A percentile compares a stretch with the other conserved stretches of the same genome.
phyloP scores from a whole-genome alignment of 2,113 vertebrate genomes.

The Phyllostomus hastatus region DNA sequence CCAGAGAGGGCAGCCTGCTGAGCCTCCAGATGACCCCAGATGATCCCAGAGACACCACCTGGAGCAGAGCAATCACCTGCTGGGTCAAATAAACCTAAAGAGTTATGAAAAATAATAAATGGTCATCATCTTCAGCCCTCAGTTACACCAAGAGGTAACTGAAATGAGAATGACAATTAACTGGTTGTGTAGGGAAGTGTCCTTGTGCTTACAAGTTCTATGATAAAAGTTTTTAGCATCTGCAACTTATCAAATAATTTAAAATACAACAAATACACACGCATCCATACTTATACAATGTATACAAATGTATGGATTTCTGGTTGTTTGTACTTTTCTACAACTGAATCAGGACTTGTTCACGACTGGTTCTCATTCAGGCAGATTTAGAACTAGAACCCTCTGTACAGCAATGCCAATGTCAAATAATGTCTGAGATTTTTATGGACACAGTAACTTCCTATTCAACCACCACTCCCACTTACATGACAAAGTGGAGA shows the following conservation, averaged over 20 bases:
- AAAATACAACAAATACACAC: neutral
- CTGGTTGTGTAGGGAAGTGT: too few relatives aligned
- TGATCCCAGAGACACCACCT: neutral
- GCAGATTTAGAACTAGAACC: neutral
- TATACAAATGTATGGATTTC: neutral
- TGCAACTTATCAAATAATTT: neutral
- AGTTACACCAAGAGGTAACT: neutral
- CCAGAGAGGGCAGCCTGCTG: neutral
- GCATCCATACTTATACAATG: neutral
- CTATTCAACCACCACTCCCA: neutral
- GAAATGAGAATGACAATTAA: neutral
- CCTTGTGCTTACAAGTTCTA: neutral
- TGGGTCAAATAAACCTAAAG: neutral
- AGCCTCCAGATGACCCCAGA: neutral
- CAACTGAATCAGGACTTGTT: neutral
- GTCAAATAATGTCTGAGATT: accelerated
- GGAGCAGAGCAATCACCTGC: neutral
- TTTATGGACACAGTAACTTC: neutral
- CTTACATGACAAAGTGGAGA: neutral
- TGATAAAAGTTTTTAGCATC: neutral
- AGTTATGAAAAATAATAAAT: neutral
- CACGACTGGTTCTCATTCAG: neutral
- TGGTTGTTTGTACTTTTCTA: neutral
- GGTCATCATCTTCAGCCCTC: neutral
- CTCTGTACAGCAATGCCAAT: neutral